Percentiles rank a stretch among this genome's conserved stretches.
Conservation (phyloP, 2,888 invertebrate species). For the Oligia fasciuncula region DNA sequence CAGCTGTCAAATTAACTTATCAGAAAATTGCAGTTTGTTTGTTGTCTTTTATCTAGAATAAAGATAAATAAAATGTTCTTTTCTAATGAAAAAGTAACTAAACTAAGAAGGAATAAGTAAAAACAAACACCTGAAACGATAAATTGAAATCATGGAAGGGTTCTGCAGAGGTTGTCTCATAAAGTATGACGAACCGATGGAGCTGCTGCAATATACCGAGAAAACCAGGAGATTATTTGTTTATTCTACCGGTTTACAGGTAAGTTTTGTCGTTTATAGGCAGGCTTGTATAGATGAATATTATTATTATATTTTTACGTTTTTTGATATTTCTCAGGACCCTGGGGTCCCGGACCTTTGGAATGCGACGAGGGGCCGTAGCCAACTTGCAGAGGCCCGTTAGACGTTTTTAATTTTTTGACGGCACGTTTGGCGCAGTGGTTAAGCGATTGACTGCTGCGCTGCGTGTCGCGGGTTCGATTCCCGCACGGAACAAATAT, state of each 20-base stretch:
- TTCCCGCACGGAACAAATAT: no score
- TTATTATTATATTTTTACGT: not conserved
- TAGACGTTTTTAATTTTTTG: no score
- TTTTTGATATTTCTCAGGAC: no score
- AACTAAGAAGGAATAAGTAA: slow-evolving; percentile 16
- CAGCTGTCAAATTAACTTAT: not conserved
- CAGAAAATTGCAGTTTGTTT: not conserved
- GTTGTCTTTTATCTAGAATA: no score
- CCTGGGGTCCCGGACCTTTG: no score
- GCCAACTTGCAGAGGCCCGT: no score
- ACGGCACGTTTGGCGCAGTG: no score
- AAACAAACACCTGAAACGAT: not conserved
- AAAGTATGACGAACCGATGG: slow-evolving; percentile 77
- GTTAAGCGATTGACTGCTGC: no score
- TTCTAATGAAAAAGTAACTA: slow-evolving; percentile 1
- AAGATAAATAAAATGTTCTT: slow-evolving; percentile 10
- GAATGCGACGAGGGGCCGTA: no score
- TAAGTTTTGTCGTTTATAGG: slow-evolving; percentile 56
- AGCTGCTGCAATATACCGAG: slow-evolving; percentile 82
- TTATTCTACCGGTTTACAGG: slow-evolving; percentile 86
- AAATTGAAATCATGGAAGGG: slow-evolving; percentile 74
- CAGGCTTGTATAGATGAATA: no score
- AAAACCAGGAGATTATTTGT: slow-evolving; percentile 83
- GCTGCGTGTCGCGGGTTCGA: no score
- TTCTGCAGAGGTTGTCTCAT: slow-evolving; percentile 86